Evolutionary conservation across 2,888 invertebrate genomes (phyloP), one percentile per base, ranked within the genome.

Genomic region (Archips crataeganus): DNA sequence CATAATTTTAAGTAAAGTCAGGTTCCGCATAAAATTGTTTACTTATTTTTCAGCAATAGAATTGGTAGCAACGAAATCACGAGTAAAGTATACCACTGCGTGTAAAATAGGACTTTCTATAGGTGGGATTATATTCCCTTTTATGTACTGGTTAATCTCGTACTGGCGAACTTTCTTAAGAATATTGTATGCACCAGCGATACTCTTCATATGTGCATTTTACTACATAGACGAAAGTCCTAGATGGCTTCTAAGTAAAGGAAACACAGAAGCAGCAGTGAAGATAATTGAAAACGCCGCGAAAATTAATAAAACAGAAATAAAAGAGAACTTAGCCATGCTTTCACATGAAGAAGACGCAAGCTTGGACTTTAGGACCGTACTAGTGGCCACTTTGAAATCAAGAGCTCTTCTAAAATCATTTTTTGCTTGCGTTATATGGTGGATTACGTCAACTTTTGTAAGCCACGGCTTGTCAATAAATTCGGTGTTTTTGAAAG

Each of bases 391-490:
- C 34, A 93, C 92, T 0, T 91, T 93, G 59, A 79, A 80, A 11
- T 94, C 94, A 0, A 81, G 75, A n/a, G 77, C 85, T 0, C 78
- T 94, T 62, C 76, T 91, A 4, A 85, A 84, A 32, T 83, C 93
- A 64, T 91, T 92, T 64, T 76, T 92, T 0, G 85, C 93, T 0
- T 94, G 93, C 66, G 78, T 91, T 0, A 80, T 87, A 0, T 93
- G 93, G 92, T 93, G 92, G 93, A 86, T 96, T 0, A 96, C 97
- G 0, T 97, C 96, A 66, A 96, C 97, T 0, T 96, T 98, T 76
- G 96, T 98, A 0, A 97, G 96, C 82, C 97, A 97, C 79, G 98
- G 98, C 0, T 85, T 98, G 77, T 96, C 96, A 1, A 93, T 98
- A 54, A 97, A 97, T 82, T 96, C 97, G 0, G 97, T 97, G 0